A percentile compares a stretch with the other conserved stretches of the same genome.
Conservation (phyloP, 2,888 invertebrate genomes). For the Notodonta dromedarius region DNA sequence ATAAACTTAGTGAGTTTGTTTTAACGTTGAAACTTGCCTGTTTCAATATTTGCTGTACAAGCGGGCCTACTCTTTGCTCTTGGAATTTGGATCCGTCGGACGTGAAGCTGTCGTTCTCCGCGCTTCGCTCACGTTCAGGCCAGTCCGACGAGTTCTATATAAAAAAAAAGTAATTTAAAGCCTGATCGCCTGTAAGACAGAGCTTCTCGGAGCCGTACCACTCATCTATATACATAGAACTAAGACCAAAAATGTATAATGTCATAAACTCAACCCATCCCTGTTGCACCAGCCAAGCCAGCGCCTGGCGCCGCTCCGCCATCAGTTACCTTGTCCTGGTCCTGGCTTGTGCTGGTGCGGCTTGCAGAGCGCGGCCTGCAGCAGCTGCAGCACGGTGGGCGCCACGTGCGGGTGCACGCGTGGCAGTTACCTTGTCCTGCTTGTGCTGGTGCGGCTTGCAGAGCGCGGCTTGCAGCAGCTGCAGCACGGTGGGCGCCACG, state of each 20-base stretch:
- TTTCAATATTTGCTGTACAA: constrained; percentile 76
- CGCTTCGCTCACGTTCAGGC: constrained; percentile 75
- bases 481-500: constrained; percentile 95
- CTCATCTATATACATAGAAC: no score
- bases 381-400: constrained; percentile 94
- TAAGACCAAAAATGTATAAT: no score
- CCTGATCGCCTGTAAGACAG: no score
- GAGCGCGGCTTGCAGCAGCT: constrained; percentile 94
- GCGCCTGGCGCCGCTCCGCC: no score
- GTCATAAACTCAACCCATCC: no score
- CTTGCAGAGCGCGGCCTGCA: constrained; percentile 94
- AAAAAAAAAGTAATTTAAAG: neutral
- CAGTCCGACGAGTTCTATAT: constrained; percentile 59
- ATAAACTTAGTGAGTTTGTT: neutral
- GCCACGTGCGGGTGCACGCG: constrained; percentile 96
- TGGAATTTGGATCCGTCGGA: constrained; percentile 80
- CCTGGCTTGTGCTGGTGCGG: constrained; percentile 45
- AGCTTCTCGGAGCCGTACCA: no score
- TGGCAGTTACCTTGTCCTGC: no score
- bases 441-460: constrained; percentile 76
- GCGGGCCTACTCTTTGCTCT: constrained; percentile 70
- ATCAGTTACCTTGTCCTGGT: no score
- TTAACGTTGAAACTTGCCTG: constrained; percentile 54
- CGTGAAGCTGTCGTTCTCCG: constrained; percentile 74
- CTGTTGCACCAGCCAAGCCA: neutral